These are phyloP conservation scores for Rhinichthys osculus DNA, from an alignment of 2,797 vertebrate species.

Conservation along the genomic window DNA sequence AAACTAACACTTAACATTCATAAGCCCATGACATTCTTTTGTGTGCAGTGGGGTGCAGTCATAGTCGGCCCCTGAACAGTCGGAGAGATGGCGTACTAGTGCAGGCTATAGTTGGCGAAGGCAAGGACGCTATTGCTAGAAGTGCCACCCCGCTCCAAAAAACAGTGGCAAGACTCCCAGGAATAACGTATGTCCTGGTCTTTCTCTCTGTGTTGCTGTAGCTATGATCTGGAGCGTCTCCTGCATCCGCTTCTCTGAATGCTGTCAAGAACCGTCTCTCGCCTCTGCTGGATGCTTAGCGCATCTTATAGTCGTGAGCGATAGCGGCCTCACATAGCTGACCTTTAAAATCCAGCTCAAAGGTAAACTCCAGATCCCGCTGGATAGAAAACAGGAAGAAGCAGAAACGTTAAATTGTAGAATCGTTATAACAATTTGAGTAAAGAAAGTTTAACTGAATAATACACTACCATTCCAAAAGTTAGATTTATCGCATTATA, in stretches of 20 bases:
- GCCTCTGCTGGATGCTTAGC: conserved; percentile 75
- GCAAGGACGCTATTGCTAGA: conserved; percentile 55
- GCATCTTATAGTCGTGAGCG: conserved; percentile 98
- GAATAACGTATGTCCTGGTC: conserved; percentile 37
- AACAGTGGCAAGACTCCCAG: conserved; percentile 34
- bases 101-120: conserved; percentile 48
- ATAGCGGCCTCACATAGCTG: conserved; percentile 96
- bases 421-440: not conserved
- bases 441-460: not conserved
- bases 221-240: conserved; percentile 19
- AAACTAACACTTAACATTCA: conserved; percentile 67
- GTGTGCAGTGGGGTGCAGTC: conserved; percentile 72
- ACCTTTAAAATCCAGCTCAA: conserved; percentile 98
- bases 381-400: conserved; percentile 66
- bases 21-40: conserved; percentile 62
- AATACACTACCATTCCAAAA: not conserved
- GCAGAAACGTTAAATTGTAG: not conserved
- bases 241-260: conserved; percentile 23
- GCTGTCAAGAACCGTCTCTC: conserved; percentile 22
- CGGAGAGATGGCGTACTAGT: conserved; percentile 52
- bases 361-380: conserved; percentile 97
- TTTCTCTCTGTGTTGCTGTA: conserved; percentile 14
- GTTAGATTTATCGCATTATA: not conserved
- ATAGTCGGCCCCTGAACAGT: conserved; percentile 70
- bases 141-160: conserved; percentile 43